Evolutionary conservation across 1,140 invertebrate genomes (phyloP).

Genomic region (Aphelenchoides fujianensis): DNA sequence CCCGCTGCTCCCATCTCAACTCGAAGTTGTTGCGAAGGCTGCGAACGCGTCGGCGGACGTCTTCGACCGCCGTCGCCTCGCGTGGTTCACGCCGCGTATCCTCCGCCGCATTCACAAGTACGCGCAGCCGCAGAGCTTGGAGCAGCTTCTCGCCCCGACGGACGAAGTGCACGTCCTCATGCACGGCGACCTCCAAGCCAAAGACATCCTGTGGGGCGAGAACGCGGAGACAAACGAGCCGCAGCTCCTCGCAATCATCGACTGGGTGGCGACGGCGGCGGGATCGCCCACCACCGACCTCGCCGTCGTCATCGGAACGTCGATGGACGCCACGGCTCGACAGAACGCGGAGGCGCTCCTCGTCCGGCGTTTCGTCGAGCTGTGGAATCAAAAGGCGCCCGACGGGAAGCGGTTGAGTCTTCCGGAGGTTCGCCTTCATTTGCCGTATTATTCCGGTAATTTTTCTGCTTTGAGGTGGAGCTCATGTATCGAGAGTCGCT

Average conservation of each 20-base stretch:
- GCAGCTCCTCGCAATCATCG: conserved; percentile 4
- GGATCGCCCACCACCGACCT: conserved; percentile 13
- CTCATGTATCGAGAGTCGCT: not conserved
- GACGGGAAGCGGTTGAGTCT: conserved; percentile 11
- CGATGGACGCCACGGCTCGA: not conserved
- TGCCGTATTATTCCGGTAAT: not conserved
- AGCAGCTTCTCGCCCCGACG: not conserved
- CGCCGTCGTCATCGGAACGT: not conserved
- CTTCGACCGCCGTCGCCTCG: not conserved
- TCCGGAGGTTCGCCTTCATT: too few species aligned
- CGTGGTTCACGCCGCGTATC: not conserved
- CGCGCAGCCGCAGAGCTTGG: not conserved
- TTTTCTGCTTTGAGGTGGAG: conserved; percentile 2
- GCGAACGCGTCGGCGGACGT: not conserved
- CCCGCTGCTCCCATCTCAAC: not conserved
- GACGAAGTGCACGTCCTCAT: not conserved
- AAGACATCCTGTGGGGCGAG: conserved; percentile 1
- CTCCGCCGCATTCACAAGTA: not conserved
- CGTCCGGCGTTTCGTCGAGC: conserved; percentile 1
- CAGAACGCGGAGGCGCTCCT: not conserved
- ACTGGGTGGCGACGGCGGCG: conserved; percentile 7
- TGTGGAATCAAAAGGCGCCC: not conserved
- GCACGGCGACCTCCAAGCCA: not conserved
- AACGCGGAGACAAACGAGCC: not conserved
- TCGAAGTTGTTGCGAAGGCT: not conserved